Conservation (phyloP, 2,113 vertebrate species). For the Embiotoca jacksoni region DNA sequence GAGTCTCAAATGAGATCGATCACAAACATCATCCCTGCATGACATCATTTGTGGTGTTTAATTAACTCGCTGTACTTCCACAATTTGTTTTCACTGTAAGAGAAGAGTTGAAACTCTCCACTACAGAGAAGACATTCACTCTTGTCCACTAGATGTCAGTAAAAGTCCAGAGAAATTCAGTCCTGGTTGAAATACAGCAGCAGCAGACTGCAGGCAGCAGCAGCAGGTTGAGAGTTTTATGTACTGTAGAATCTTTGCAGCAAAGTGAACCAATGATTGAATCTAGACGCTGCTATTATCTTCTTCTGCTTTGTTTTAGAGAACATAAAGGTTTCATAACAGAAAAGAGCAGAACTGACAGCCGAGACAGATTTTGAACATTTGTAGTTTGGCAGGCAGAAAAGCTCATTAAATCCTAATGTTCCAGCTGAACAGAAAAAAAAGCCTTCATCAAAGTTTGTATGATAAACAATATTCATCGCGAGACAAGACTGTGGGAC, state of each 20-base stretch:
- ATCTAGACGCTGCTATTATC: neutral
- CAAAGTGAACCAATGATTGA: neutral
- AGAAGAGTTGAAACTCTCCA: no score
- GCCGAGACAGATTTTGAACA: neutral
- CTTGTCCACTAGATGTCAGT: constrained; percentile 66
- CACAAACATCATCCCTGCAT: no score
- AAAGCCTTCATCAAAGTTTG: neutral
- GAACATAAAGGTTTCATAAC: neutral
- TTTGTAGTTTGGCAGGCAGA: constrained; percentile 13
- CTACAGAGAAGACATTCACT: neutral
- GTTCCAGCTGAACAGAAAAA: constrained; percentile 3
- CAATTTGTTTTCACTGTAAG: no score
- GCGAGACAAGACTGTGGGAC: neutral
- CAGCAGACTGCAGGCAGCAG: neutral
- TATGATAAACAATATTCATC: neutral
- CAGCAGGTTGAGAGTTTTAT: neutral
- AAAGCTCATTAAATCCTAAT: constrained; percentile 3
- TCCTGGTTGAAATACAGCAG: neutral
- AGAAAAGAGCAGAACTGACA: neutral
- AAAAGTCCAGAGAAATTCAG: neutral
- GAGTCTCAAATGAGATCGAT: no score
- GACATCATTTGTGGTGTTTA: no score
- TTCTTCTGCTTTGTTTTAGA: neutral
- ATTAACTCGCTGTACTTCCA: no score
- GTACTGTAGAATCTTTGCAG: no score